Conservation (phyloP, 2,113 vertebrate species). For the Menura novaehollandiae region DNA sequence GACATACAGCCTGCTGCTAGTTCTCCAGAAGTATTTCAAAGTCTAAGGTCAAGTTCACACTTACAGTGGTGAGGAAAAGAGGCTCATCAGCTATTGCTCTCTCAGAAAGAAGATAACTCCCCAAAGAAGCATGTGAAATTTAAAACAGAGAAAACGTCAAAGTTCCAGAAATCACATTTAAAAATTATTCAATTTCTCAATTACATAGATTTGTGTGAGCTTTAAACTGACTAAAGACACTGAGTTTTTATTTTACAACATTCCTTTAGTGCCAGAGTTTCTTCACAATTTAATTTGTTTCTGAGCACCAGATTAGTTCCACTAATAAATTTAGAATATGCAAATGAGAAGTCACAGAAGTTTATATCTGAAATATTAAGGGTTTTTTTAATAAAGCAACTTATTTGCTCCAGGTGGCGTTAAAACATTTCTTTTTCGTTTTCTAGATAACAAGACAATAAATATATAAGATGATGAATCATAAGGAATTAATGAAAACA, state of each 20-base stretch:
- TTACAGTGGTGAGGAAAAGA: background rate
- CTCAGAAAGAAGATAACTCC: background rate
- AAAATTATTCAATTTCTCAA: background rate
- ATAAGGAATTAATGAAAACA: slow-evolving; percentile 38
- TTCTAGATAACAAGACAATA: background rate
- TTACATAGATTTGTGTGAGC: background rate
- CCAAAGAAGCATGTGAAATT: background rate
- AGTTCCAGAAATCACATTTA: background rate
- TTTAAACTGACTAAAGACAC: background rate
- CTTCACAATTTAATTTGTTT: background rate
- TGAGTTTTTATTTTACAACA: background rate
- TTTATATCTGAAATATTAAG: background rate
- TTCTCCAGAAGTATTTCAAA: background rate
- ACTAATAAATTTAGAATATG: background rate
- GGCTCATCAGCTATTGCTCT: background rate
- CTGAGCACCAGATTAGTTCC: background rate
- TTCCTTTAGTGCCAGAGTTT: background rate
- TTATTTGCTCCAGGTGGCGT: background rate
- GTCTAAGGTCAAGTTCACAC: background rate
- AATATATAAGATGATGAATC: background rate
- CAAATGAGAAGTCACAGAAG: background rate
- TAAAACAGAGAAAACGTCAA: background rate
- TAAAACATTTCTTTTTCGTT: background rate
- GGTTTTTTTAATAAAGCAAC: background rate
- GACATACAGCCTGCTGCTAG: background rate